phyloP scores from a whole-genome alignment of 1,140 invertebrate genomes.

The Scaptomyza hsui region DNA sequence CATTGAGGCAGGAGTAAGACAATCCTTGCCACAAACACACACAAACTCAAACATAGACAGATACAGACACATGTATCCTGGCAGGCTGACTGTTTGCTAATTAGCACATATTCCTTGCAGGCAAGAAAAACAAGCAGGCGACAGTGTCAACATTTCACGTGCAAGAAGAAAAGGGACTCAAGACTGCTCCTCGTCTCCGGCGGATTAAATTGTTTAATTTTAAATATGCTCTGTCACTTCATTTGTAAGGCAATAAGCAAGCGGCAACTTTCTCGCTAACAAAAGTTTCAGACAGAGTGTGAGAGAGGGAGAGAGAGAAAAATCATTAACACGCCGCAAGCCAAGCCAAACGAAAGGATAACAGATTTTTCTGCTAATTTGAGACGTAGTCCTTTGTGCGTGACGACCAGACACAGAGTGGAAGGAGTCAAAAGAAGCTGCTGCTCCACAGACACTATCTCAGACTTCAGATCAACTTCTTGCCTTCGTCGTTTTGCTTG shows the following conservation, averaged over 20 bases:
- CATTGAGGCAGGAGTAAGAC: slow-evolving; percentile 34
- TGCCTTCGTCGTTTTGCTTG: slow-evolving; percentile 66
- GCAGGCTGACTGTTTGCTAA: slow-evolving; percentile 72
- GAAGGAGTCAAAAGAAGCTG: neutral
- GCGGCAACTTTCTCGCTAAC: slow-evolving; percentile 45
- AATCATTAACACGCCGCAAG: slow-evolving; percentile 84
- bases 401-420: slow-evolving; percentile 59
- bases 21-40: slow-evolving; percentile 36
- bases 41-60: slow-evolving; percentile 16
- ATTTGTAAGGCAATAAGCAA: slow-evolving; percentile 64
- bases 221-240: slow-evolving; percentile 83
- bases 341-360: slow-evolving; percentile 83
- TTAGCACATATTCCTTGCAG: slow-evolving; percentile 78
- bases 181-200: slow-evolving; percentile 40
- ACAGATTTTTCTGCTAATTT: slow-evolving; percentile 84
- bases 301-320: slow-evolving; percentile 46
- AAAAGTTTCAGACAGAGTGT: slow-evolving; percentile 9
- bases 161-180: slow-evolving; percentile 16
- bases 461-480: slow-evolving; percentile 72
- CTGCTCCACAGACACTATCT: slow-evolving; percentile 65
- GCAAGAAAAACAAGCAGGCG: slow-evolving; percentile 62
- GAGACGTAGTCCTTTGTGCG: slow-evolving; percentile 82
- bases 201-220: slow-evolving; percentile 84
- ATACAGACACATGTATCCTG: slow-evolving; percentile 14
- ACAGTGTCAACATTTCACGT: slow-evolving; percentile 78